These are phyloP conservation scores for Aix galericulata DNA, from an alignment of 2,113 vertebrate species.

Conservation along the genomic window DNA sequence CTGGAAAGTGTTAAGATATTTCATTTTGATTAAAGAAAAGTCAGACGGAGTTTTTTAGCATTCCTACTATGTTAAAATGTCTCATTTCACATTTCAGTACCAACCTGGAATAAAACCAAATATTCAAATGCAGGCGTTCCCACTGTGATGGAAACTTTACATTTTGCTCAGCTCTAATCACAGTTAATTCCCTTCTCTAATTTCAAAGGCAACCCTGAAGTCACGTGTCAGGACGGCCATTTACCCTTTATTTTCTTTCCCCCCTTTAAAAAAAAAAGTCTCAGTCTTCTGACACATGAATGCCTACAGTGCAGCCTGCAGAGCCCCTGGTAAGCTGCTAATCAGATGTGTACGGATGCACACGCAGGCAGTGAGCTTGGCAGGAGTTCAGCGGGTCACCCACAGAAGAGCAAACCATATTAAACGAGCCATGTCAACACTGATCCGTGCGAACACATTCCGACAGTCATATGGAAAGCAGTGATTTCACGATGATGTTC, in stretches of 20 bases:
- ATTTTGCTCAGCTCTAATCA: slow-evolving; percentile 7
- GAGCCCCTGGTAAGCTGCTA: neutral
- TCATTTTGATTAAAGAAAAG: neutral
- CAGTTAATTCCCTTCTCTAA: neutral
- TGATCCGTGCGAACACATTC: neutral
- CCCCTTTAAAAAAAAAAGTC: neutral
- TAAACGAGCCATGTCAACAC: neutral
- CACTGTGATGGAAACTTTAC: neutral
- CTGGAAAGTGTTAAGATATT: neutral
- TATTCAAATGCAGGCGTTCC: slow-evolving; percentile 11
- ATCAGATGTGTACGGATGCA: neutral
- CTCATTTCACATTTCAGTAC: neutral
- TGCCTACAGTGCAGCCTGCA: neutral
- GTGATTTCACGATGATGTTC: neutral
- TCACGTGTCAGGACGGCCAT: neutral
- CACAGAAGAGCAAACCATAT: neutral
- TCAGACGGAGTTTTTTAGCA: neutral
- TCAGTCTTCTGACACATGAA: neutral
- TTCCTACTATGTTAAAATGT: neutral
- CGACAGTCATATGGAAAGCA: neutral
- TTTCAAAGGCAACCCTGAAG: slow-evolving; percentile 19
- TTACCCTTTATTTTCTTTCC: neutral
- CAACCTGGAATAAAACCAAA: neutral
- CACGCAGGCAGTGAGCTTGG: neutral
- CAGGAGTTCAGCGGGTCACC: neutral